A percentile compares a stretch with the other conserved stretches of the same genome.
Evolutionary conservation across 1,140 invertebrate species (phyloP).

Genomic region (Diabrotica virgifera): DNA sequence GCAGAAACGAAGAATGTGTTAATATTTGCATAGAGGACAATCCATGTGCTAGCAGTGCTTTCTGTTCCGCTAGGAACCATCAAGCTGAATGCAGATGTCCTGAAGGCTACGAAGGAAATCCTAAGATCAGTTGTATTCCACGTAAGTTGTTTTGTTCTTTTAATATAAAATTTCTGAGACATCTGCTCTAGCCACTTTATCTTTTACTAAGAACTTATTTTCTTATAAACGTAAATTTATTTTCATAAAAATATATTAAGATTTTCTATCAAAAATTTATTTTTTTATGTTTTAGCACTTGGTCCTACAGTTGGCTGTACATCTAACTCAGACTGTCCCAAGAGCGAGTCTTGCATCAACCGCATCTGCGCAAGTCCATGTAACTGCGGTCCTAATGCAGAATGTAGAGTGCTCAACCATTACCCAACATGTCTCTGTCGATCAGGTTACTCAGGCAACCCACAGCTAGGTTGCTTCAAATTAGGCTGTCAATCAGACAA

Average conservation of each 20-base stretch:
- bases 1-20: constrained; percentile 70
- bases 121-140: constrained; percentile 68
- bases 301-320: constrained; percentile 66
- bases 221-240: too few relatives aligned
- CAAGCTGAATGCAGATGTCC: constrained; percentile 78
- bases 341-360: constrained; percentile 78
- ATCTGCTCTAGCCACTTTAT: not conserved
- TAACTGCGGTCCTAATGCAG: constrained; percentile 77
- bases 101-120: constrained; percentile 70
- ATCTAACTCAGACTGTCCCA: constrained; percentile 74
- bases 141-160: constrained; percentile 57
- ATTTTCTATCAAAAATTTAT: constrained; percentile 15
- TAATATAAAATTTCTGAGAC: not conserved
- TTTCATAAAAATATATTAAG: too few relatives aligned
- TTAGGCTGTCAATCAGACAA: constrained; percentile 69
- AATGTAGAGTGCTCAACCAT: constrained; percentile 76
- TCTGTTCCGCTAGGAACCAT: constrained; percentile 75
- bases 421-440: constrained; percentile 78
- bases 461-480: constrained; percentile 74
- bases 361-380: constrained; percentile 76
- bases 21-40: constrained; percentile 71
- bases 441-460: constrained; percentile 77
- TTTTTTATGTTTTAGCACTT: constrained; percentile 50
- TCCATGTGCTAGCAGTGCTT: constrained; percentile 71
- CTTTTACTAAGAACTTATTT: not conserved